Base-by-base conservation (phyloP, 2,888 invertebrate species). In the Masnerella sp. region DNA sequence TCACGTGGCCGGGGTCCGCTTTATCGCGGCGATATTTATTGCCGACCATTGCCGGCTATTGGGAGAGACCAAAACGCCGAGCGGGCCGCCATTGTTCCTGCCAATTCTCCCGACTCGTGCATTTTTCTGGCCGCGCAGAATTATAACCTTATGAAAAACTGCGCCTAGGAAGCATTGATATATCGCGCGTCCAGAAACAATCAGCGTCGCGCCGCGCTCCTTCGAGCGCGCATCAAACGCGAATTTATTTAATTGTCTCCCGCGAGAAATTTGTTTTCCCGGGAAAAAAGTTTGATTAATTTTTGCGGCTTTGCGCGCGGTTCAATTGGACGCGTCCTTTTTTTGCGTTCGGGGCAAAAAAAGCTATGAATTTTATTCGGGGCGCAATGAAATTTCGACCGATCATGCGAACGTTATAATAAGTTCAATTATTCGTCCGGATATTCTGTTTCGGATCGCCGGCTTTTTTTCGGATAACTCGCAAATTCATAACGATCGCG, bases 21-120 rank as follows among this genome's bases (percentile, higher is more conserved):
- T 78, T 76, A 79, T 76, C 68, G 71, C 67, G 61, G 54, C 67
- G 75, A 78, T 78, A 79, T 77, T 80, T 78, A 78, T 79, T 75
- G 70, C 74, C 36, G 43, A 62, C 61, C 69, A 67, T 73, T 56
- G 71, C 34, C 20, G 51, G 62, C 69, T 65, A 73, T 76, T 62
- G 70, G 72, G 45, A 62, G 38, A 56, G 64, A 43, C 72, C 45
- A 9, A 70, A 73, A 74, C 65, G 65, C n/a, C n/a, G n/a, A n/a
- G n/a, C 64, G 72, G 70, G 61, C 62, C 67, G 65, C 74, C 62
- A 77, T 77, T 77, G 73, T 75, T 75, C 69, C 73, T 74, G 71
- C 76, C 74, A 68, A 71, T 74, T 54, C 74, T 61, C 52, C 61
- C 54, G 54, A 52, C 45, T 49, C 51, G 43, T 67, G 70, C 61